Base-by-base conservation (phyloP, 2,888 invertebrate genomes). In the Branchellion lobata region DNA sequence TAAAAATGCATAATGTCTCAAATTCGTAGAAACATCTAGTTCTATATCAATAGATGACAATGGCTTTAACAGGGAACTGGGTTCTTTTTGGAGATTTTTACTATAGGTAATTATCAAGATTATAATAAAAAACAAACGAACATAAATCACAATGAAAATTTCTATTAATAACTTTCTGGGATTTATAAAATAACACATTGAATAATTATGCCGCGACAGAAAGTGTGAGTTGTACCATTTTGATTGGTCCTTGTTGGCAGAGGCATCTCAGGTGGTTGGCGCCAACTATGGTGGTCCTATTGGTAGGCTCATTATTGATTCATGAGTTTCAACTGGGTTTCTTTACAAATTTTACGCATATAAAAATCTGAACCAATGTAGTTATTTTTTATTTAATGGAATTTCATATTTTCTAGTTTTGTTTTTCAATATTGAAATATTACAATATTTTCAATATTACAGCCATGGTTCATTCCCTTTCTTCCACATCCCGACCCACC, bases 221-320 rank as follows among this genome's bases (percentile, higher is more conserved):
- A 57, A 57, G 24, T 57, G 61, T 57, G 61, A 57, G n/a, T 24
- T 57, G 61, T 57, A 57, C 24, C 61, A 57, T 3, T 57, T 14
- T 57, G n/a, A 57, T 57, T 57, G 61, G 61, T 57, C 61, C 5
- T 18, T 57, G 8, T n/a, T 57, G n/a, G 21, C 61, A 57, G 61
- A 57, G 3, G 61, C 61, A 3, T 57, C 61, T n/a, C 61, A 57
- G 24, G 21, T n/a, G 5, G 24, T 57, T 57, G 61, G 61, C 5
- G 61, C 61, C 24, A 57, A 18, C 21, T 57, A 57, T n/a, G 61
- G 61, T 14, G 61, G 61, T 5, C 61, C 61, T n/a, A 57, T 57
- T 57, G 61, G 61, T 57, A 3, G 5, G 61, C 18, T n/a, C n/a
- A n/a, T n/a, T n/a, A n/a, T n/a, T n/a, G n/a, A n/a, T n/a, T n/a